Percentiles rank a stretch among this genome's conserved stretches.
Evolutionary conservation across 2,888 invertebrate species (phyloP).

Genomic region (Drosophila neotestacea): DNA sequence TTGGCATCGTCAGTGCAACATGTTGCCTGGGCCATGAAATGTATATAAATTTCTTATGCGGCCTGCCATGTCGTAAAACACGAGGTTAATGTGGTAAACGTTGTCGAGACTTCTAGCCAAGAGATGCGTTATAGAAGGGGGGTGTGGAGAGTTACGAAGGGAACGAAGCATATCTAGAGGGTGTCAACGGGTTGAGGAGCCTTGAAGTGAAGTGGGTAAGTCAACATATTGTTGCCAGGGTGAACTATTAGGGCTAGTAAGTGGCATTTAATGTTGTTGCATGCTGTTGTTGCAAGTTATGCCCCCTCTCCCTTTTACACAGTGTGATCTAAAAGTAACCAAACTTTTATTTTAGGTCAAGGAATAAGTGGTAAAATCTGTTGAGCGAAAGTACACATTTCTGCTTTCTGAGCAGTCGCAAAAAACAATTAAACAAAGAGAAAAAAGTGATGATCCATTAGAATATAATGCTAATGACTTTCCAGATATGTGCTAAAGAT

Average conservation of each 20-base stretch:
- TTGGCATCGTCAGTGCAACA: conserved; percentile 71
- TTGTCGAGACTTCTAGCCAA: conserved; percentile 49
- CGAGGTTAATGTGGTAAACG: conserved; percentile 77
- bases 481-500: no score
- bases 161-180: conserved; percentile 1
- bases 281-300: conserved; percentile 14
- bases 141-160: not conserved
- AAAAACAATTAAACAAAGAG: no score
- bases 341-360: no score
- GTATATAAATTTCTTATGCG: conserved; percentile 79
- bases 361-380: no score
- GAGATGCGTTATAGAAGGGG: not conserved
- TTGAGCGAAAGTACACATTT: no score
- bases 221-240: conserved; percentile 69
- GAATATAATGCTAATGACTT: no score
- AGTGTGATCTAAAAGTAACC: no score
- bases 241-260: conserved; percentile 75
- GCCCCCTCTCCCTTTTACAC: not conserved
- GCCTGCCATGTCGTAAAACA: conserved; percentile 78
- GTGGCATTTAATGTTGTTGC: conserved; percentile 74
- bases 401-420: no score
- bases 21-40: conserved; percentile 74
- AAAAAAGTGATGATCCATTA: no score
- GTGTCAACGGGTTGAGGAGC: conserved; percentile 20
- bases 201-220: conserved; percentile 3